These are phyloP conservation scores for Rhorus exstirpatorius DNA, from an alignment of 2,888 invertebrate genomes.

Conservation along the genomic window DNA sequence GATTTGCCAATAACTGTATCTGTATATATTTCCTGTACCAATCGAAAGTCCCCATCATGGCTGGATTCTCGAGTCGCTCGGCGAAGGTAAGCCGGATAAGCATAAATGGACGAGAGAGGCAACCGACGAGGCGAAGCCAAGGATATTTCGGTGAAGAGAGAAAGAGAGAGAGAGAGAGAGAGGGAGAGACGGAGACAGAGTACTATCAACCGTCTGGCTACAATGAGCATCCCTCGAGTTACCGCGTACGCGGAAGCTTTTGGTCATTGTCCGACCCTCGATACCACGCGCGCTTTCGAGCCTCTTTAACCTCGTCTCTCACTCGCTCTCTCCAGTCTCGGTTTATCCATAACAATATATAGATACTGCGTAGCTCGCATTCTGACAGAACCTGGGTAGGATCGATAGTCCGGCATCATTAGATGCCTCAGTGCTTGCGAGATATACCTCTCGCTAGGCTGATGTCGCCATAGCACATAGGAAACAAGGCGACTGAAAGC, in stretches of 20 bases:
- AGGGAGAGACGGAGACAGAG: constrained; percentile 33
- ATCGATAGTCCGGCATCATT: constrained; percentile 84
- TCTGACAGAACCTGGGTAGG: constrained; percentile 72
- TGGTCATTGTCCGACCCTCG: constrained; percentile 64
- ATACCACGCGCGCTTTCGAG: constrained; percentile 76
- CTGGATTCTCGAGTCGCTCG: constrained; percentile 58
- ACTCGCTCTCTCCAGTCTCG: constrained; percentile 30
- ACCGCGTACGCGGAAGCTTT: constrained; percentile 57
- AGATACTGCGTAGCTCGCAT: constrained; percentile 20
- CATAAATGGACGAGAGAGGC: constrained; percentile 62
- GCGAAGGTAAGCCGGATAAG: constrained; percentile 64
- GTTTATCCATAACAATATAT: constrained; percentile 11
- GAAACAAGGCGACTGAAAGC: constrained; percentile 72
- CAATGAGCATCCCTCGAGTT: constrained; percentile 57
- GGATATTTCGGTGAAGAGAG: constrained; percentile 62
- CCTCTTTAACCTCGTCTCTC: constrained; percentile 76
- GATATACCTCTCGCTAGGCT: constrained; percentile 58
- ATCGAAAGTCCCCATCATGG: constrained; percentile 53
- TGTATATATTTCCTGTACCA: constrained; percentile 22
- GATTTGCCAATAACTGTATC: constrained; percentile 17
- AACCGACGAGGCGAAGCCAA: constrained; percentile 51
- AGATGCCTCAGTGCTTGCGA: constrained; percentile 69
- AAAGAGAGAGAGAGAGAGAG: constrained; percentile 25
- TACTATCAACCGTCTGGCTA: constrained; percentile 34
- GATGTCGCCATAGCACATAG: constrained; percentile 63